Percentiles rank a stretch among this genome's conserved stretches.
Evolutionary conservation across 2,888 invertebrate species (phyloP).

Genomic region (Nebria brevicollis): DNA sequence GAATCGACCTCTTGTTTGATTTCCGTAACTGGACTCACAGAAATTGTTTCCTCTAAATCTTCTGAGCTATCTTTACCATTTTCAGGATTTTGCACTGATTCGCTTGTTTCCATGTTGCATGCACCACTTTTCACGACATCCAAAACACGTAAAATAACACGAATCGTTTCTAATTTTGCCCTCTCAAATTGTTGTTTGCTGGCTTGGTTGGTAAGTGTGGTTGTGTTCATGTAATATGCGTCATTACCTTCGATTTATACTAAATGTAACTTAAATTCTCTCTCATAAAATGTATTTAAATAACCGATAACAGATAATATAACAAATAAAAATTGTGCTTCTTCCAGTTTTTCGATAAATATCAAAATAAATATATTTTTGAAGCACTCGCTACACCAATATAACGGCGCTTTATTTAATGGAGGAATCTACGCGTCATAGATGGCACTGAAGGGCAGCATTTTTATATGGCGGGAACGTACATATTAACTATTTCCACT

Average conservation of each 20-base stretch:
- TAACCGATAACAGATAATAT: background rate
- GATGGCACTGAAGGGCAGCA: conserved; percentile 49
- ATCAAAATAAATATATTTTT: conserved; percentile 32
- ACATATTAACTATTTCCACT: background rate
- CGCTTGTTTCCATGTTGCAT: conserved; percentile 36
- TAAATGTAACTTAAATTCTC: conserved; percentile 16
- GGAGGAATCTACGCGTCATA: conserved; percentile 47
- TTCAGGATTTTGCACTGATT: conserved; percentile 27
- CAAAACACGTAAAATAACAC: conserved; percentile 13
- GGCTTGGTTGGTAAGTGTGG: conserved; percentile 47
- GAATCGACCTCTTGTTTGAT: conserved; percentile 1
- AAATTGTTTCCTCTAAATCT: conserved; percentile 10
- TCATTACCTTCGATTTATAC: conserved; percentile 48
- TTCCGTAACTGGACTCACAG: conserved; percentile 22
- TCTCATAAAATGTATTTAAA: background rate
- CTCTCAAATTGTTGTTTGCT: conserved; percentile 37
- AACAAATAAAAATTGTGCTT: conserved; percentile 12
- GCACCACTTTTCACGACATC: conserved; percentile 34
- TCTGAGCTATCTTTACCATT: conserved; percentile 31
- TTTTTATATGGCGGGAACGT: conserved; percentile 33
- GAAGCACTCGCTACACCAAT: conserved; percentile 26
- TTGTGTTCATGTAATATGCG: conserved; percentile 53
- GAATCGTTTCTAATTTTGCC: conserved; percentile 13
- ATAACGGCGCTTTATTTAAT: conserved; percentile 47
- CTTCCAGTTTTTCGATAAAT: conserved; percentile 9